Base-by-base conservation (phyloP, 2,113 vertebrate species). In the Tetraodon nigroviridis region DNA sequence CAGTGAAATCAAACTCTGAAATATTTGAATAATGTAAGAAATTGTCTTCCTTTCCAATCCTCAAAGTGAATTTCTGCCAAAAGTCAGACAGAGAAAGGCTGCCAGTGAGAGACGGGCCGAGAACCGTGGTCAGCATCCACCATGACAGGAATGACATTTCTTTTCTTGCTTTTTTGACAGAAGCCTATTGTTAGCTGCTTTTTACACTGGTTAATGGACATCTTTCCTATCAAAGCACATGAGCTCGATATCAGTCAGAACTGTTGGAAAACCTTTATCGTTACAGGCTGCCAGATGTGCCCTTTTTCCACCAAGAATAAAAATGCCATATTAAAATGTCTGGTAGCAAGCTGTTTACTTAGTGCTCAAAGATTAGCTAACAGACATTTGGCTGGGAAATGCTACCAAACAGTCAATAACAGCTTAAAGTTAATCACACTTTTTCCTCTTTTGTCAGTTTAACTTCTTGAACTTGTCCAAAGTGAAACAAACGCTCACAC, bases 91-190 rank as follows among this genome's bases (percentile, higher is more conserved):
- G 63, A 19, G 63, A 75, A 42, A 65, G 50, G 24, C 64, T 66
- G 67, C 11, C 60, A 46, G 51, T 67, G 65, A 71, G 71, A 80
- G 80, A 81, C 65, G 50, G 81, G 73, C 50, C 45, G 65, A 83
- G 80, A 89, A 87, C 85, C 87, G 86, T 82, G 89, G 85, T 84
- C 84, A 84, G 82, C 78, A 80, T 87, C 70, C 70, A 52, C 69
- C 49, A 76, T 89, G 86, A 86, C 84, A 90, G 83, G 78, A 78
- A 51, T 91, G 88, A 87, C 88, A 90, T 91, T 91, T 90, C 78
- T 80, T 78, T 87, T 88, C 88, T 86, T 77, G 78, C 82, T 86
- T 70, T 71, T 64, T 84, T 90, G 89, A 91, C 90, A 90, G 88
- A 84, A 82, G 73, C 55, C 82, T 82, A 86, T 90, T 90, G 89